Evolutionary conservation across 1,140 invertebrate species (phyloP), one percentile per base, ranked within the genome.

Genomic region (Amyelois transitella): DNA sequence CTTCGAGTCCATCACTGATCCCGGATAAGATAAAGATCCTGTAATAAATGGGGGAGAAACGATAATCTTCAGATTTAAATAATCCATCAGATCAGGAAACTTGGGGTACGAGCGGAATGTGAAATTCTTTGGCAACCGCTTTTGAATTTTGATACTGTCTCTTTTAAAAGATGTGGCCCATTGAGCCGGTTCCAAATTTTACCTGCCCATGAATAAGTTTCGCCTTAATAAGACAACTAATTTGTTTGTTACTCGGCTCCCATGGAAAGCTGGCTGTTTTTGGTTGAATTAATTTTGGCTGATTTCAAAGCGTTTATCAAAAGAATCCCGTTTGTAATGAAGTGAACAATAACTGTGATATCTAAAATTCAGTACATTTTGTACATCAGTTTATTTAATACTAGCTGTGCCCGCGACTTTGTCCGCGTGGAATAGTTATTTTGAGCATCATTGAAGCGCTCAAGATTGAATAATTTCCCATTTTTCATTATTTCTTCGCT

Each of bases 61-160:
- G 52, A 54, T 54, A 54, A 54, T 54, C 52, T 54, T n/a, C 52
- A 54, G 52, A 54, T 54, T 54, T 54, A 54, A 54, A 54, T 54
- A 54, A 54, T 54, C 52, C 24, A 2, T 8, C 12, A 44, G 51
- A 53, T 53, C 38, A 18, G 20, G 21, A 43, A 18, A 52, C 28
- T 54, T 47, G 21, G 52, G 43, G 12, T 7, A 17, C 52, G 20
- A 19, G 43, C 18, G 44, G 52, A 54, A 54, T 54, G 43, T 54
- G 43, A 47, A 54, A 54, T 54, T 54, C 43, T 54, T 54, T 14
- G 20, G 52, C 21, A 38, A 47, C 52, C 24, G 14, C 52, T 17
- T 28, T 47, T 54, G 52, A 54, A 54, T 54, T 54, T 47, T 54
- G 52, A 54, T 54, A 21, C 20, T 21, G 45, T 7, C 0, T 8